These are phyloP conservation scores for Bergia sp. DNA, from an alignment of 92 coral and sea anemone genomes.

Conservation along the genomic window DNA sequence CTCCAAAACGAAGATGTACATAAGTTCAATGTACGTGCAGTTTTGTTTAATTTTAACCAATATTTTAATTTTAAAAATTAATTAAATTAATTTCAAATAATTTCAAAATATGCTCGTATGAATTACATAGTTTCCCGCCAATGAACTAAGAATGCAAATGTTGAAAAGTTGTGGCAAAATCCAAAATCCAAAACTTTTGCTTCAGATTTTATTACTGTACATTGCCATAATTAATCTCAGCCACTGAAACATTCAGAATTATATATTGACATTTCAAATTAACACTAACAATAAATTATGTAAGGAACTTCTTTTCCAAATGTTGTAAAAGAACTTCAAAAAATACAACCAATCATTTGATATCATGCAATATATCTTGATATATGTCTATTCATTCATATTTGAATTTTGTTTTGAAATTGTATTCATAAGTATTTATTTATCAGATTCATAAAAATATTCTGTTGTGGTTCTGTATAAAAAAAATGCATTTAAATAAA, in stretches of 20 bases:
- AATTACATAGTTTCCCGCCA: background rate
- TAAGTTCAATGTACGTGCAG: slow-evolving; percentile 4
- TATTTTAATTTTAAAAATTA: background rate
- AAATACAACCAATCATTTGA: slow-evolving; percentile 3
- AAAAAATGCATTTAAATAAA: background rate
- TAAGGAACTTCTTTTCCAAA: slow-evolving; percentile 15
- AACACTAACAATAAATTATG: background rate
- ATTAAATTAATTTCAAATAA: background rate
- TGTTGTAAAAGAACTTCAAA: background rate
- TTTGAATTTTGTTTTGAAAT: slow-evolving; percentile 10
- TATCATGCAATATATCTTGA: slow-evolving; percentile 3
- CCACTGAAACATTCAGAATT: slow-evolving; percentile 1
- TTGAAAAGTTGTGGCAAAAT: slow-evolving; percentile 3
- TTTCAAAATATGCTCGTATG: slow-evolving; percentile 2
- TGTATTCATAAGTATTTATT: slow-evolving; percentile 1
- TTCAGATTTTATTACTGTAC: background rate
- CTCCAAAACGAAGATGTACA: background rate
- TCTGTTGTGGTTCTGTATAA: background rate
- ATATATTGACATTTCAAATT: slow-evolving; percentile 8
- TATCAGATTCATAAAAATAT: background rate
- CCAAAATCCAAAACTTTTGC: background rate
- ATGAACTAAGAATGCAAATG: background rate
- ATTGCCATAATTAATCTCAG: background rate
- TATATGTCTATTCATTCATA: background rate
- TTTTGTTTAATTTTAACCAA: background rate